Conservation (phyloP, 2,113 vertebrate genomes). For the Hemibagrus wyckioides region DNA sequence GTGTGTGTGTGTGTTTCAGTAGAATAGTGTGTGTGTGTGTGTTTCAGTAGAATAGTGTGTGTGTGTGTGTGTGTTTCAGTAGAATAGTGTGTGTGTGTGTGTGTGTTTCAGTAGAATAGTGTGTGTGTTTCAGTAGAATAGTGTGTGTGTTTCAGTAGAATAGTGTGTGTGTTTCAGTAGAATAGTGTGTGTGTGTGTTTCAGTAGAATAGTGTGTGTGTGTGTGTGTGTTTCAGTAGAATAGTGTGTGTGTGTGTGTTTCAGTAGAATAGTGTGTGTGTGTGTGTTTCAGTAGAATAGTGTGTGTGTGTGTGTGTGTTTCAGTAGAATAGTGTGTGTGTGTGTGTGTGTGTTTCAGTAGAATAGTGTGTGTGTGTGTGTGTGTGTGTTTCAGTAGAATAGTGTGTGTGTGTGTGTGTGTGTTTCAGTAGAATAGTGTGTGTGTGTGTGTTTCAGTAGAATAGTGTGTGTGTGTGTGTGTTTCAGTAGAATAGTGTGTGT, state of each 20-base stretch:
- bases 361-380: slow-evolving; percentile 14
- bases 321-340: slow-evolving; percentile 18
- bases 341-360: slow-evolving; percentile 8
- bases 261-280: too few species aligned
- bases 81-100: slow-evolving; percentile 12
- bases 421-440: too few species aligned
- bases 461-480: slow-evolving; percentile 11
- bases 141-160: slow-evolving; percentile 18
- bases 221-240: too few species aligned
- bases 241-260: slow-evolving; percentile 17
- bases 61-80: slow-evolving; percentile 12
- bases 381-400: too few species aligned
- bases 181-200: slow-evolving; percentile 17
- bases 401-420: slow-evolving; percentile 11
- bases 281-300: too few species aligned
- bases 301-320: slow-evolving; percentile 11
- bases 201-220: slow-evolving; percentile 7
- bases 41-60: too few species aligned
- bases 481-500: too few species aligned
- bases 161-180: slow-evolving; percentile 7
- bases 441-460: slow-evolving; percentile 7
- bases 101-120: too few species aligned
- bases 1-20: slow-evolving; percentile 16
- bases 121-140: too few species aligned
- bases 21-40: slow-evolving; percentile 2